Evolutionary conservation across 1,140 invertebrate species (phyloP).

Genomic region (Solenopsis invicta): DNA sequence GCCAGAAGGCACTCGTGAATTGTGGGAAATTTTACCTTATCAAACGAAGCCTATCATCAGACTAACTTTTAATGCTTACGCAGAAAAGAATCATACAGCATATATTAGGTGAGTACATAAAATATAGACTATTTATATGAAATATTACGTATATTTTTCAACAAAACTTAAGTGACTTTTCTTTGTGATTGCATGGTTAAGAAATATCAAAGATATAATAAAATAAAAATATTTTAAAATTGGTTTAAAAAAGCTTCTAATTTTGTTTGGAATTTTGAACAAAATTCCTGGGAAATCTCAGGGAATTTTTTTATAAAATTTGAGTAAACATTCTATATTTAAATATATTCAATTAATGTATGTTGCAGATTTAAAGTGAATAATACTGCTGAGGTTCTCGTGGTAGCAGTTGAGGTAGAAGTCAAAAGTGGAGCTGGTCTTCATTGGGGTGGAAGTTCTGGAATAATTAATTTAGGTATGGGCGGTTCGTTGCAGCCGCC

Average conservation of each 20-base stretch:
- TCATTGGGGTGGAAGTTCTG: constrained; percentile 90
- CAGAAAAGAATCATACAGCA: constrained; percentile 93
- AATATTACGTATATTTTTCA: neutral
- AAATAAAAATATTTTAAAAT: too few species aligned
- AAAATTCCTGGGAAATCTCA: too few species aligned
- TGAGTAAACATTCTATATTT: too few species aligned
- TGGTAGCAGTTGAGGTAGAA: constrained; percentile 96
- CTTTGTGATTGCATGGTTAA: too few species aligned
- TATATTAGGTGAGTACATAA: constrained; percentile 89
- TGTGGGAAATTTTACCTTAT: constrained; percentile 97
- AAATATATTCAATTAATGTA: too few species aligned
- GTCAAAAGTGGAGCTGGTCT: constrained; percentile 91
- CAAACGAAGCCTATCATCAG: constrained; percentile 96
- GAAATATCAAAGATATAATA: too few species aligned
- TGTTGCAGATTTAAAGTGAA: constrained; percentile 90
- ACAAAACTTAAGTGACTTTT: neutral
- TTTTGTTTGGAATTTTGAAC: too few species aligned
- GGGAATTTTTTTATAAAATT: too few species aligned
- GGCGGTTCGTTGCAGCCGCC: constrained; percentile 91
- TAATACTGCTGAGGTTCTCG: constrained; percentile 90
- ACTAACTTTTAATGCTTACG: constrained; percentile 92
- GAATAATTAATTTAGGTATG: constrained; percentile 94
- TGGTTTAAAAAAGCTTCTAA: too few species aligned
- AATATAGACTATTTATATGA: constrained; percentile 25
- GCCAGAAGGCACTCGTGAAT: constrained; percentile 91